phyloP scores from a whole-genome alignment of 2,888 invertebrate species.

The Thymelicus lineola region DNA sequence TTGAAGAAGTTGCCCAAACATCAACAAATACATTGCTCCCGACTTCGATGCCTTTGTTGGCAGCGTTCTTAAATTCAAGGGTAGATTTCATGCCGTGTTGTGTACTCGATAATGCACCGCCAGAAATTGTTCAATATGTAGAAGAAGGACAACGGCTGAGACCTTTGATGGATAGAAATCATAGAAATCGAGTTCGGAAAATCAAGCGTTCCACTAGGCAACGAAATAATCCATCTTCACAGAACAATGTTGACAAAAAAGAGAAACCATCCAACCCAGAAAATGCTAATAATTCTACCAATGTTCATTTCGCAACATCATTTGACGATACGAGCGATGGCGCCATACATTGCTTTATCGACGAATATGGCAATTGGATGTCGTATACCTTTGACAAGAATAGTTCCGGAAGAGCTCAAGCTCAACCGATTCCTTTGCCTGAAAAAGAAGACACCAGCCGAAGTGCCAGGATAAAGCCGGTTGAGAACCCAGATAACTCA shows the following conservation, averaged over 20 bases:
- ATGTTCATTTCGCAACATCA: slow-evolving; percentile 89
- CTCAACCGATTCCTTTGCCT: slow-evolving; percentile 68
- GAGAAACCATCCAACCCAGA: slow-evolving; percentile 62
- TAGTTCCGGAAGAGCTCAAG: slow-evolving; percentile 82
- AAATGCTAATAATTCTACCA: slow-evolving; percentile 61
- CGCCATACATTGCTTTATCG: slow-evolving; percentile 94
- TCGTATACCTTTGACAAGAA: slow-evolving; percentile 93
- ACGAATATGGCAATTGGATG: slow-evolving; percentile 94
- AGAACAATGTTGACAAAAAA: slow-evolving; percentile 64
- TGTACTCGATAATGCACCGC: slow-evolving; percentile 63
- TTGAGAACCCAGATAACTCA: slow-evolving; percentile 68
- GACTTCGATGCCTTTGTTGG: slow-evolving; percentile 86
- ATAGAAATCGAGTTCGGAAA: slow-evolving; percentile 81
- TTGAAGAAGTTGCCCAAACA: slow-evolving; percentile 86
- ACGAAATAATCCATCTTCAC: slow-evolving; percentile 67
- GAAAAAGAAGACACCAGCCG: slow-evolving; percentile 66
- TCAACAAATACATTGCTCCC: slow-evolving; percentile 88
- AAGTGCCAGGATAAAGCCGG: slow-evolving; percentile 60
- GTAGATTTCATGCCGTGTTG: slow-evolving; percentile 83
- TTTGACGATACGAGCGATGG: slow-evolving; percentile 94
- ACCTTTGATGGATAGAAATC: slow-evolving; percentile 80
- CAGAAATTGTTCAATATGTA: slow-evolving; percentile 57
- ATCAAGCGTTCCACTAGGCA: slow-evolving; percentile 84
- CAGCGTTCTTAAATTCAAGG: slow-evolving; percentile 87
- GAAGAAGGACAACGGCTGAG: slow-evolving; percentile 71